Evolutionary conservation across 1,140 invertebrate genomes (phyloP), one percentile per base, ranked within the genome.

Genomic region (Scaptomyza montana): DNA sequence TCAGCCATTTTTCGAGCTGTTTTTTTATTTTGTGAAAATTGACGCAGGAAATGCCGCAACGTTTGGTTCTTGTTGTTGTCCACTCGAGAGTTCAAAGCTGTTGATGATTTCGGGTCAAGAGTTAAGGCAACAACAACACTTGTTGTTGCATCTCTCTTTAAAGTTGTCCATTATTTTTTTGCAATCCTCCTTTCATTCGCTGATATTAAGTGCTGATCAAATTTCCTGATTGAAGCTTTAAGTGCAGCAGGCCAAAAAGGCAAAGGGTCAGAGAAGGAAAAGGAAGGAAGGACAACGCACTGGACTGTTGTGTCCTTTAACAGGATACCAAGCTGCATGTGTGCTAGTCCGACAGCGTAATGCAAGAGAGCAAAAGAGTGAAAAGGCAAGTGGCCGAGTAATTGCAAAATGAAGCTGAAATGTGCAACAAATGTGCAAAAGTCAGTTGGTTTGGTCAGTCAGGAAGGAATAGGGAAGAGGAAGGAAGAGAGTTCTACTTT

Each of bases 191-290:
- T 21, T 16, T 33, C 13, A 7, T 66, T 51, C 49, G 45, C 3
- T 45, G 56, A 68, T 79, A 67, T 85, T 70, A 86, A 86, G 80
- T 87, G 81, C 70, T 65, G 82, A 87, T 86, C 81, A 81, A 86
- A 87, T 86, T 86, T 86, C 81, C 54, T 75, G 81, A 81, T 67
- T 87, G 81, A 69, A 78, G 75, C 82, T 80, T 63, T 77, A 72
- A 85, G 81, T 78, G 69, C 81, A 73, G 49, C 81, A 73, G 49
- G 55, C 60, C 72, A 76, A 76, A 62, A 39, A 61, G 56, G 28
- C 47, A 47, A 33, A 13, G 39, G 55, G 64, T 16, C 16, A 16
- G 16, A 16, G 16, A 16, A 16, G 16, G 16, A 16, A 16, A 16
- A 16, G 16, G 3, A 10, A 49, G 46, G 67, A 57, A 80, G 45